A percentile compares a stretch with the other conserved stretches of the same genome.
These are phyloP conservation scores for Mactra quadrangularis DNA, from an alignment of 1,140 invertebrate genomes.

Conservation along the genomic window DNA sequence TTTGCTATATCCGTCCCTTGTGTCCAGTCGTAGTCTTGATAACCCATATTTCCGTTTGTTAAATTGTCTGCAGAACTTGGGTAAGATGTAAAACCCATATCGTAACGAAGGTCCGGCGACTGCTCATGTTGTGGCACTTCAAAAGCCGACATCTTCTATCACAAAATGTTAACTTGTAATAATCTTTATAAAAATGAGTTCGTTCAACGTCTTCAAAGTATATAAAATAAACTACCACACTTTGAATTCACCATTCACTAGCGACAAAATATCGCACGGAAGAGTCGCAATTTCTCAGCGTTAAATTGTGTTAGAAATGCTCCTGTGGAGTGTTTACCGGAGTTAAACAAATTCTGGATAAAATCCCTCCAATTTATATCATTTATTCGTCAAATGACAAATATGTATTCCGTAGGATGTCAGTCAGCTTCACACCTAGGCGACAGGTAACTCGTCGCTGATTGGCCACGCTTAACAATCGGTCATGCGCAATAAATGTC, in stretches of 20 bases:
- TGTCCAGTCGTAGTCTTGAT: conserved; percentile 59
- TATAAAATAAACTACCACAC: not conserved
- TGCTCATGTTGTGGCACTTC: conserved; percentile 15
- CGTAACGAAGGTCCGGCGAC: conserved; percentile 44
- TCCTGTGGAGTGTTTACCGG: too few relatives aligned
- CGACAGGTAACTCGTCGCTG: conserved; percentile 44
- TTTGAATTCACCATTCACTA: not conserved
- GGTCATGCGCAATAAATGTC: conserved; percentile 60
- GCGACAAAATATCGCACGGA: not conserved
- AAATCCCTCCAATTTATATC: conserved; percentile 16
- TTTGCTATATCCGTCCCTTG: not conserved
- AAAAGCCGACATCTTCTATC: conserved; percentile 26
- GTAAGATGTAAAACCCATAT: conserved; percentile 36
- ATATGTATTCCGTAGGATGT: not conserved
- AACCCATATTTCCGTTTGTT: conserved; percentile 11
- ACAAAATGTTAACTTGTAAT: not conserved
- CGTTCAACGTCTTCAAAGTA: not conserved
- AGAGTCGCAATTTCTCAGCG: not conserved
- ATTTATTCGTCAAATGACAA: conserved; percentile 13
- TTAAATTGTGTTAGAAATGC: not conserved
- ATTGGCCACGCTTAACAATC: conserved; percentile 57
- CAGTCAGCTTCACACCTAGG: conserved; percentile 21
- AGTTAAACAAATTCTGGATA: too few relatives aligned
- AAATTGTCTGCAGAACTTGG: conserved; percentile 10
- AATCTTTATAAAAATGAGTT: not conserved